phyloP scores from a whole-genome alignment of 2,113 vertebrate genomes.

The Phrynosoma blainvillii region DNA sequence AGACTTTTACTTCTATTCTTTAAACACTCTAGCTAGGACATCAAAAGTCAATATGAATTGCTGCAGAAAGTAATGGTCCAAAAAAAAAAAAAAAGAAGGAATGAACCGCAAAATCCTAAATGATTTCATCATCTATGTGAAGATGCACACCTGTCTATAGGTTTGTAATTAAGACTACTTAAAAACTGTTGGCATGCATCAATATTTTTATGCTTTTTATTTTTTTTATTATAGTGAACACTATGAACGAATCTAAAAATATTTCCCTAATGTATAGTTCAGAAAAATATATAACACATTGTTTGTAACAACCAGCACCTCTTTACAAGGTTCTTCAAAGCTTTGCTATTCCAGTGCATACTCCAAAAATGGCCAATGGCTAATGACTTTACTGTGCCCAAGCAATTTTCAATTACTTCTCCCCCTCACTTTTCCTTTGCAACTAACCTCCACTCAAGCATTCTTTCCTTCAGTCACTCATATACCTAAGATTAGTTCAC shows the following conservation, averaged over 20 bases:
- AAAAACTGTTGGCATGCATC: no score
- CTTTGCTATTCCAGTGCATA: neutral
- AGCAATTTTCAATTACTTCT: neutral
- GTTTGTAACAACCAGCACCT: no score
- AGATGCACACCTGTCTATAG: neutral
- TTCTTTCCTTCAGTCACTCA: neutral
- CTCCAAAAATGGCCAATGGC: neutral
- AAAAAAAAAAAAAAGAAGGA: no score
- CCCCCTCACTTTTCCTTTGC: neutral
- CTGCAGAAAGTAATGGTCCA: no score
- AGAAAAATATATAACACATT: no score
- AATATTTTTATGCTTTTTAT: no score
- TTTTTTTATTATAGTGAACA: no score
- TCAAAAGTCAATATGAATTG: neutral
- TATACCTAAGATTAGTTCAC: neutral
- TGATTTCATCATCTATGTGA: neutral
- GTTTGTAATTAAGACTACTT: no score
- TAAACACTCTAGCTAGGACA: neutral
- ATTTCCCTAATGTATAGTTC: no score
- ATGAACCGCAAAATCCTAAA: neutral
- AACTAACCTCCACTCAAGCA: neutral
- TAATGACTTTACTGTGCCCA: neutral
- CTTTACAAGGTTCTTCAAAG: neutral
- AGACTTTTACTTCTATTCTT: neutral
- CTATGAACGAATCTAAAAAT: no score